A percentile compares a stretch with the other conserved stretches of the same genome.
Conservation (phyloP, 2,113 vertebrate species). For the Chelonoidis abingdonii region DNA sequence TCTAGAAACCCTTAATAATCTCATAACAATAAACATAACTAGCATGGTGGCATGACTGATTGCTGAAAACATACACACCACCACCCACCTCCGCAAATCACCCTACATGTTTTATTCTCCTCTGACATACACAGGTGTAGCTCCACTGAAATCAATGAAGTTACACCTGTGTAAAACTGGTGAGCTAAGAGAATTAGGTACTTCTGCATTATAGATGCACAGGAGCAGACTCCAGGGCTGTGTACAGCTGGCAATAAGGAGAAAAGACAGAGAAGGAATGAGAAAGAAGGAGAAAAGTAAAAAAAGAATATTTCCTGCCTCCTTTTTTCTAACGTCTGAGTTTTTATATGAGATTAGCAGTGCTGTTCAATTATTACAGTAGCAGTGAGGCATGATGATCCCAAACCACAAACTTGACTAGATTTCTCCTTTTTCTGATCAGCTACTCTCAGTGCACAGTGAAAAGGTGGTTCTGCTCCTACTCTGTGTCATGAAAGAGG, state of each 20-base stretch:
- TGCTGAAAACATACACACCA: not conserved
- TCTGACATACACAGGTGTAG: not conserved
- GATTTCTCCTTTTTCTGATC: not conserved
- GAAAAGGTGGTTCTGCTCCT: not conserved
- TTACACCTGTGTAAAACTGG: not conserved
- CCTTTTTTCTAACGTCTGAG: not conserved
- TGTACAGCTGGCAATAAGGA: not conserved
- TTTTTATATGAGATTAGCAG: not conserved
- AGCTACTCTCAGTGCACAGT: not conserved
- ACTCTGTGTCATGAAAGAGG: not conserved
- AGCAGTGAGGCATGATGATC: not conserved
- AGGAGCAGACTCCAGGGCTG: not conserved
- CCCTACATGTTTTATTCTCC: not conserved
- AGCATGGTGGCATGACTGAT: not conserved
- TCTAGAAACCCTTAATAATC: not conserved
- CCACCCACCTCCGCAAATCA: not conserved
- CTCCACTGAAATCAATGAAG: not conserved
- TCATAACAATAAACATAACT: not conserved
- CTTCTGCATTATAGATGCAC: not conserved
- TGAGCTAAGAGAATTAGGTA: not conserved
- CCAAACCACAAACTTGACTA: not conserved
- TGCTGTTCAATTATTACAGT: not conserved
- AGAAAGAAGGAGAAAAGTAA: not conserved
- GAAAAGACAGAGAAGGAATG: not conserved
- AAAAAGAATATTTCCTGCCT: fast-evolving